phyloP scores from a whole-genome alignment of 37 sponge, comb jelly and placozoan genomes.

The Hormiphora californensis region DNA sequence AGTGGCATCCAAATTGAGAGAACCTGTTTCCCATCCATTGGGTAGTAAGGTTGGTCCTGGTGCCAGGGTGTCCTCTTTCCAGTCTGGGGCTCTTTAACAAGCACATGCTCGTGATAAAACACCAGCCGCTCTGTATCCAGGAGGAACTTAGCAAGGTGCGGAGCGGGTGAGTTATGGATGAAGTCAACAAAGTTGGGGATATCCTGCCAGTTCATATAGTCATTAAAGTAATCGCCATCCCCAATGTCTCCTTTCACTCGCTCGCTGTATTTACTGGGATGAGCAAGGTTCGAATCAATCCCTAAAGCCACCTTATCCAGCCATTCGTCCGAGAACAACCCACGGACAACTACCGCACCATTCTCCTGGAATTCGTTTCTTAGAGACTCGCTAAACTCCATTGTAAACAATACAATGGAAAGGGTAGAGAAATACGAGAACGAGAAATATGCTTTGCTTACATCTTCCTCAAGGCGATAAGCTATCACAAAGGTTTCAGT shows the following conservation, averaged over 20 bases:
- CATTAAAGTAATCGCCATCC: neutral
- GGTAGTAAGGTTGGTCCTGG: constrained; percentile 32
- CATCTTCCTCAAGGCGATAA: too few relatives aligned
- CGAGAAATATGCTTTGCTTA: too few relatives aligned
- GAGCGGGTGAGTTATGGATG: neutral
- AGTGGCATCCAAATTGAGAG: constrained; percentile 20
- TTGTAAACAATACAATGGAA: too few relatives aligned
- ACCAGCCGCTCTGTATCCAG: neutral
- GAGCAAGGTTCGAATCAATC: neutral
- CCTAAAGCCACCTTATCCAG: neutral
- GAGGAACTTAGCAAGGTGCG: constrained; percentile 22
- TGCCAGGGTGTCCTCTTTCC: constrained; percentile 10
- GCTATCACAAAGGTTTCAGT: too few relatives aligned
- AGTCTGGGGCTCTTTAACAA: neutral
- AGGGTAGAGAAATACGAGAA: too few relatives aligned
- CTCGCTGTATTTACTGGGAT: constrained; percentile 15
- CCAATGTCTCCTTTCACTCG: neutral
- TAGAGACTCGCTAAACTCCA: too few relatives aligned
- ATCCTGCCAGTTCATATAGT: neutral
- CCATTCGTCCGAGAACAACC: neutral
- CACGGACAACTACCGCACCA: neutral
- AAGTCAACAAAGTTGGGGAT: neutral
- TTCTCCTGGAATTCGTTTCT: neutral
- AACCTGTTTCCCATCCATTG: neutral
- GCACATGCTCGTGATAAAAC: constrained; percentile 2